Evolutionary conservation across 2,888 invertebrate species (phyloP), one percentile per base, ranked within the genome.

Genomic region (Hirtodrosophila duncani): DNA sequence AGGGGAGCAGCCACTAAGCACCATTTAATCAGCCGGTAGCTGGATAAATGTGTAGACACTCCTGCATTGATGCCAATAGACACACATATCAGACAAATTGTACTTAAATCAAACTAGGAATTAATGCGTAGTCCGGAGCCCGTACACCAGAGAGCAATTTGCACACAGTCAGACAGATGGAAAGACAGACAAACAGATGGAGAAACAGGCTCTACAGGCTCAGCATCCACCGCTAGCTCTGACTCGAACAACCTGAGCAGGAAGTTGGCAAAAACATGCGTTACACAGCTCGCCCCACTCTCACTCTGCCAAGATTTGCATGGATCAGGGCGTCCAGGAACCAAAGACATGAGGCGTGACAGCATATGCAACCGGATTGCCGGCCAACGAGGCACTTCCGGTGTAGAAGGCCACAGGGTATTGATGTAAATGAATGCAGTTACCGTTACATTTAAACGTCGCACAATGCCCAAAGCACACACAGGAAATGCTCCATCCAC

Each of bases 381-480:
- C 94, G 24, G 93, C 91, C 31, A 89, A 87, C 34, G 91, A 90
- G 48, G 93, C 88, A 2, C 92, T 91, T 59, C 90, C 90, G 9
- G 91, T 90, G 86, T 93, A 92, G 83, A 93, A 91, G 9, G 91
- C 93, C 2, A 94, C 93, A 7, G 93, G 8, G 93, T 93, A 86
- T 94, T 93, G 57, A 94, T 91, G 87, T 92, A 93, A 88, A 94
- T 92, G 84, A 92, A 93, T 0, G 94, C 93, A 55, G 94, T 93
- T 1, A 90, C 89, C 57, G 94, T 93, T 1, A 90, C 89, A 69
- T 91, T 90, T 78, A 91, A 89, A 44, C 89, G 89, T 81, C 92
- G 89, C 6, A 91, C 91, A 37, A 94, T 86, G 8, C 92, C 93
- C 33, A 93, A 83, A 2, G 92, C 91, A 78, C 93, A 94, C 85